Base-by-base conservation (phyloP, 2,113 vertebrate species). In the Castor canadensis region DNA sequence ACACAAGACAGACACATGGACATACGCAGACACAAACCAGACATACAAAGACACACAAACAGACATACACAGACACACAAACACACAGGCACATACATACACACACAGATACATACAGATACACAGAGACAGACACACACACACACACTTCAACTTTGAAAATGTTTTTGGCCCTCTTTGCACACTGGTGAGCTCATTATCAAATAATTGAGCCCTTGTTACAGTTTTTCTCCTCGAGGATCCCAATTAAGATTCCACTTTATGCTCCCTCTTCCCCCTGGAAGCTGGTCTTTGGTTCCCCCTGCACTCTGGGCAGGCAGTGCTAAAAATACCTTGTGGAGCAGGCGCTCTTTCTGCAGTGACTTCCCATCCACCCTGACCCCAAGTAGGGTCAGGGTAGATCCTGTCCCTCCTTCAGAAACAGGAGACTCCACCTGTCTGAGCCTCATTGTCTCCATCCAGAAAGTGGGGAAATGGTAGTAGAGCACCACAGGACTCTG, bases 191-290 rank as follows among this genome's bases (percentile, higher is more conserved):
- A 52, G 19, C 69, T 93, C 84, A 32, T 82, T 93, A 80, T 80
- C 56, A 89, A 87, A 89, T 91, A 83, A 93, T 28, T 82, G 89
- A 94, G 82, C 85, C 1, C 86, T 67, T 85, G 66, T 72, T 76
- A 88, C 89, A 72, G 81, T n/a, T 89, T 80, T 91, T 80, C 71
- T 95, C 87, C 88, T 56, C 13, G 5, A 93, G 88, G 67, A 67
- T 82, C 91, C 69, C 96, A 83, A 52, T 90, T 83, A 96, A 96
- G 77, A 72, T 84, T 40, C 56, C 62, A 32, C 91, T 94, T 52
- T 73, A 56, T 28, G 9, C 58, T 60, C 58, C n/a, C 20, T 84
- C 52, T 58, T 85, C 35, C 73, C 49, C 52, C 86, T 10, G 24
- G 6, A 89, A 85, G 60, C 24, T 20, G 0, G 1, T 15, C 84